phyloP scores from a whole-genome alignment of 37 sponge, comb jelly and placozoan species.

The Aphrocallistes beatrix region DNA sequence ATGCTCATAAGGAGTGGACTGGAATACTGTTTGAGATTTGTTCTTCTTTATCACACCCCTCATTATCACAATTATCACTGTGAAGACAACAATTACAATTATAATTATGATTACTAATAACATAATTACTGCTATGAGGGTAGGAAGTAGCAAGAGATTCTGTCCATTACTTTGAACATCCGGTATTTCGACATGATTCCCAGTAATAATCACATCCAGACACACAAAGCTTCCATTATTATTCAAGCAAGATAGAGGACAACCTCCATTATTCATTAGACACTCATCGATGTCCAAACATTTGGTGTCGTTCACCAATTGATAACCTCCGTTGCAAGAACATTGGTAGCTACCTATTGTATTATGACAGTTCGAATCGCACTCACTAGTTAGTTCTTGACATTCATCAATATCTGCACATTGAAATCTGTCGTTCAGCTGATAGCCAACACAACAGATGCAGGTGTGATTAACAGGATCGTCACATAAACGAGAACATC shows the following conservation, averaged over 20 bases:
- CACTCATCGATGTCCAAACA: background rate
- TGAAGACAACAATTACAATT: background rate
- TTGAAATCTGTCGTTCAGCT: background rate
- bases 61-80: background rate
- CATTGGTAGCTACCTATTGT: background rate
- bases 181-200: no score
- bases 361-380: background rate
- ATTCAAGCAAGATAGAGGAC: background rate
- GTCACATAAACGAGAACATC: background rate
- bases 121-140: background rate
- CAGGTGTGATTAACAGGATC: background rate
- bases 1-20: background rate
- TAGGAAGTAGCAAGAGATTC: no score
- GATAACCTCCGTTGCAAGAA: background rate
- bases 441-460: background rate
- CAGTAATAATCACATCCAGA: no score
- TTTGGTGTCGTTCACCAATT: background rate
- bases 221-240: no score
- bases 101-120: background rate
- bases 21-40: background rate
- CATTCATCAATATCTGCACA: constrained; percentile 12
- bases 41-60: background rate
- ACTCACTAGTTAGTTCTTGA: background rate
- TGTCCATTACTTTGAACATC: no score
- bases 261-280: background rate